Conservation (phyloP, 2,113 vertebrate genomes). For the Pardalotus punctatus region DNA sequence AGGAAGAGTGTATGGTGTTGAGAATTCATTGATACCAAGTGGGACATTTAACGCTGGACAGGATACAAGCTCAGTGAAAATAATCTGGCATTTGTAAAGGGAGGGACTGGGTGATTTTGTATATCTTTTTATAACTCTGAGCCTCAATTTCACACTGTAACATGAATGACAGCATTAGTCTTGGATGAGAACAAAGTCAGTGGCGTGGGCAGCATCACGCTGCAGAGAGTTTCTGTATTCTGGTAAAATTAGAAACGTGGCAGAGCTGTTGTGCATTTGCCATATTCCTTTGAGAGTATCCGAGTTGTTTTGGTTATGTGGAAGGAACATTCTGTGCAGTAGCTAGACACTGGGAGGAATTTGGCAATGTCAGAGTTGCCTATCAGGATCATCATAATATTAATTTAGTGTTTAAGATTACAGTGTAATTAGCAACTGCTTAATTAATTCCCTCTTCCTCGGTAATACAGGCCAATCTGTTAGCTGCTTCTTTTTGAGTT, state of each 20-base stretch:
- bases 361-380: slow-evolving; percentile 51
- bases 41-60: not conserved
- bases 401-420: slow-evolving; percentile 63
- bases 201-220: not conserved
- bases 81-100: not conserved
- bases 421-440: slow-evolving; percentile 24
- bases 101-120: not conserved
- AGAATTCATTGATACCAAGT: not conserved
- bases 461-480: slow-evolving; percentile 40
- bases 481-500: slow-evolving; percentile 53
- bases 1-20: not conserved
- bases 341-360: slow-evolving; percentile 1
- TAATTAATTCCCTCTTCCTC: slow-evolving; percentile 58
- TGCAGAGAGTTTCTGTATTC: not conserved
- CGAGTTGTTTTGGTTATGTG: not conserved
- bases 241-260: not conserved
- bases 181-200: not conserved
- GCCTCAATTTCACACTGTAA: not conserved
- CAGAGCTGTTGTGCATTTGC: not conserved
- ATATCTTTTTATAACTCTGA: not conserved
- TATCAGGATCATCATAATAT: slow-evolving; percentile 57
- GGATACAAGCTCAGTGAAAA: not conserved
- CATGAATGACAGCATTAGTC: not conserved
- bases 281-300: not conserved
- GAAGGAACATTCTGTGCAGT: not conserved